A percentile compares a stretch with the other conserved stretches of the same genome.
Conservation (phyloP, 2,888 invertebrate species). For the Mythimna pallens region DNA sequence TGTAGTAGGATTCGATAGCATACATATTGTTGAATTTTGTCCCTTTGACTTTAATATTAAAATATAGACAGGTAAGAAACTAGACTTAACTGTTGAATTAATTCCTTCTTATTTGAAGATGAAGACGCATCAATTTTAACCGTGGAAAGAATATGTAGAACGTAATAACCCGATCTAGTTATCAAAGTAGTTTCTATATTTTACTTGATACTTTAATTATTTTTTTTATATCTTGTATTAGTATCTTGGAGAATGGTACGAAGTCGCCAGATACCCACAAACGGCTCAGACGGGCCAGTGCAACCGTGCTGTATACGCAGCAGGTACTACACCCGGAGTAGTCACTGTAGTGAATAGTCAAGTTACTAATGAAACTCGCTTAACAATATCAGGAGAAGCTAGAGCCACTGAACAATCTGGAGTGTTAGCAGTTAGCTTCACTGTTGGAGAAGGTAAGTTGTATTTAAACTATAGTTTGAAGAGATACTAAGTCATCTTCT, state of each 20-base stretch:
- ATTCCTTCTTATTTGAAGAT: no score
- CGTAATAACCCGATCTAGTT: no score
- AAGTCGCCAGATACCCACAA: conserved; percentile 91
- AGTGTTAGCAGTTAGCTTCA: no score
- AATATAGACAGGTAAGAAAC: no score
- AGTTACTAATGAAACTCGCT: conserved; percentile 83
- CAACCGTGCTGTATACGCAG: conserved; percentile 89
- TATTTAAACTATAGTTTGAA: neutral
- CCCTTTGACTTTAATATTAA: no score
- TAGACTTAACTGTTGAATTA: no score
- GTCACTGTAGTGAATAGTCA: conserved; percentile 74
- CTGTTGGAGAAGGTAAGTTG: no score
- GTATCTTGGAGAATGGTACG: conserved; percentile 90
- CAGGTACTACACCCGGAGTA: conserved; percentile 55
- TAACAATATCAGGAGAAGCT: conserved; percentile 88
- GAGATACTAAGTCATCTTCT: neutral
- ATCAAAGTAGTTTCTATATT: no score
- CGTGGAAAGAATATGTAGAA: no score
- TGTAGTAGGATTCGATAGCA: neutral
- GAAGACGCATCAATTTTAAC: no score
- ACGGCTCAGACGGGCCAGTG: conserved; percentile 91
- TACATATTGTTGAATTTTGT: no score
- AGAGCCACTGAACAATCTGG: conserved; percentile 86
- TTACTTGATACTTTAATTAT: no score
- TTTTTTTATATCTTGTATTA: neutral